A percentile compares a stretch with the other conserved stretches of the same genome.
Conservation (phyloP, 2,797 vertebrate species). For the Tenualosa thibaudeaui region DNA sequence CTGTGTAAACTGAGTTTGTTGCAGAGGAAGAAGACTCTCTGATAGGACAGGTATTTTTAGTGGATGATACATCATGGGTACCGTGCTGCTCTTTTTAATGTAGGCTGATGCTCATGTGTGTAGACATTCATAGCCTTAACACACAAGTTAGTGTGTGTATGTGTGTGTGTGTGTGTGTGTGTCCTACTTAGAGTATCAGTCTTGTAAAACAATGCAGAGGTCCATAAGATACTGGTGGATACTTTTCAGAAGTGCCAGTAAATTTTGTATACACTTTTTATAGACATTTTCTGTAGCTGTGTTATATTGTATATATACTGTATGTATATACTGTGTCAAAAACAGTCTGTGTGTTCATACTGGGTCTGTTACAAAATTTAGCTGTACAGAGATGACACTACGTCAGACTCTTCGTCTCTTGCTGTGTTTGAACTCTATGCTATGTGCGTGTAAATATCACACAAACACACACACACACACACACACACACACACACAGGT, state of each 20-base stretch:
- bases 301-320: background rate
- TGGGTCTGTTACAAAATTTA: background rate
- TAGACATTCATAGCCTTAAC: background rate
- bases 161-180: background rate
- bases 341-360: too few species aligned
- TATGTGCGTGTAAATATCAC: too few species aligned
- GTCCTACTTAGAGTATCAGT: background rate
- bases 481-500: background rate
- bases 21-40: background rate
- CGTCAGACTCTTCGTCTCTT: background rate
- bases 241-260: background rate
- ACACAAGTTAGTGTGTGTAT: background rate
- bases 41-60: slow-evolving; percentile 22
- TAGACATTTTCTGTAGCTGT: background rate
- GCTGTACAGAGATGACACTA: background rate
- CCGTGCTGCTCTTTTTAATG: background rate
- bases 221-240: background rate
- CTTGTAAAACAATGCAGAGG: background rate
- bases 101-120: background rate
- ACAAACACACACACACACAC: background rate
- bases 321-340: too few species aligned
- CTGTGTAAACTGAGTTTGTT: background rate
- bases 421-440: background rate
- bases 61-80: background rate
- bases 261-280: background rate